phyloP scores from a whole-genome alignment of 2,888 invertebrate species.

The Drosophila phalerata region DNA sequence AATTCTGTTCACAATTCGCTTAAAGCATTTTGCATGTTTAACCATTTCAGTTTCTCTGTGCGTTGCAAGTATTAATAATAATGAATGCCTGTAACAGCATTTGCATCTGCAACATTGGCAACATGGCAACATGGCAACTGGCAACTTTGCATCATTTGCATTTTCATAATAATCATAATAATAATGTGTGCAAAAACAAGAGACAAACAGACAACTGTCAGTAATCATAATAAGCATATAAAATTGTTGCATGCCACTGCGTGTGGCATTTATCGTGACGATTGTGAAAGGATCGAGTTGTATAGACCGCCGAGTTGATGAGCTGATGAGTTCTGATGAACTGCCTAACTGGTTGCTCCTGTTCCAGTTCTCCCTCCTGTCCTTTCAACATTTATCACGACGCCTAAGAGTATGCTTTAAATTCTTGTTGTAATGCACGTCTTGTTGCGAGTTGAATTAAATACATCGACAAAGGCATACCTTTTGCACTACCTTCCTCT shows the following conservation, averaged over 20 bases:
- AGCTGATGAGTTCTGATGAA: constrained; percentile 24
- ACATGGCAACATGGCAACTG: constrained; percentile 30
- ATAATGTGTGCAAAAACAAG: constrained; percentile 46
- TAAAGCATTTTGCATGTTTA: constrained; percentile 74
- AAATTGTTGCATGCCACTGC: constrained; percentile 46
- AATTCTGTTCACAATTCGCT: constrained; percentile 61
- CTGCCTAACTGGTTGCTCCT: background rate
- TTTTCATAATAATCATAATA: constrained; percentile 76
- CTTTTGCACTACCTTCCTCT: background rate
- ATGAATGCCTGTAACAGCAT: constrained; percentile 55
- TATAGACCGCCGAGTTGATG: constrained; percentile 15
- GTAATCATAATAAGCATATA: constrained; percentile 59
- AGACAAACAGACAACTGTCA: constrained; percentile 32
- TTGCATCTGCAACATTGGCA: constrained; percentile 30
- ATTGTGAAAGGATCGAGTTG: constrained; percentile 18
- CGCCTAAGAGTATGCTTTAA: constrained; percentile 18
- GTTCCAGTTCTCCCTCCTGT: background rate
- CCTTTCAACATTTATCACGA: background rate
- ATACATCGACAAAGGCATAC: background rate
- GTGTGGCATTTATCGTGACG: constrained; percentile 43
- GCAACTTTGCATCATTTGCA: constrained; percentile 73
- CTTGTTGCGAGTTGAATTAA: constrained; percentile 13
- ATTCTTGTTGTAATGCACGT: constrained; percentile 11
- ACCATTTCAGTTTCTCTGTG: constrained; percentile 39
- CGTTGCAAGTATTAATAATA: constrained; percentile 43